Percentiles rank a stretch among this genome's conserved stretches.
Evolutionary conservation across 2,797 vertebrate species (phyloP).

Genomic region (Nyctalus aviator): DNA sequence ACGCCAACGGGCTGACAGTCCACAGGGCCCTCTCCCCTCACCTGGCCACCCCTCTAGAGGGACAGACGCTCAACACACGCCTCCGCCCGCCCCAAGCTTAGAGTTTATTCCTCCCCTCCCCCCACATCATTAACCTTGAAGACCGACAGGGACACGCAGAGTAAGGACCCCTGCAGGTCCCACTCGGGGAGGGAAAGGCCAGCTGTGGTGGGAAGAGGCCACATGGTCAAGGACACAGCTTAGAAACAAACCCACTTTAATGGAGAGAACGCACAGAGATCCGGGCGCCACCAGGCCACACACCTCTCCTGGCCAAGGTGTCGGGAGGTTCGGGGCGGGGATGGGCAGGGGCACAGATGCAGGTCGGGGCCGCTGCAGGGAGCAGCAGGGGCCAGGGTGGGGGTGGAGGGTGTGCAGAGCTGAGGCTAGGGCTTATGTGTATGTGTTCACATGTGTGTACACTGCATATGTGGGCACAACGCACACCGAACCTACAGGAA

Average conservation of each 20-base stretch:
- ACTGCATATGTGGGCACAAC: background rate
- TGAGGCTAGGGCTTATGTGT: background rate
- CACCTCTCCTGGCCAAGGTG: background rate
- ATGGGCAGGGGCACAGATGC: background rate
- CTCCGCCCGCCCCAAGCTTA: too few relatives aligned
- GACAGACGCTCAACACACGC: background rate
- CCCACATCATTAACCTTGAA: background rate
- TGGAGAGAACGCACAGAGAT: conserved; percentile 58
- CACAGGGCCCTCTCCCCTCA: background rate
- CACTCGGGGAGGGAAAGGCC: background rate
- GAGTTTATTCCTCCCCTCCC: background rate
- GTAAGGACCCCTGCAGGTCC: background rate
- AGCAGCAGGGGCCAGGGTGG: background rate
- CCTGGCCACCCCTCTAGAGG: background rate
- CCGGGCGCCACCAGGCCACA: background rate
- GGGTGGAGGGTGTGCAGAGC: background rate
- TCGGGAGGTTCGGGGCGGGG: background rate
- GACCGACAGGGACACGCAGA: rapidly evolving
- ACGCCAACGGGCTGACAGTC: background rate
- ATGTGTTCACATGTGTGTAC: background rate
- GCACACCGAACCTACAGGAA: background rate
- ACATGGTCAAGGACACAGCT: background rate
- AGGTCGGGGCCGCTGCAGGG: background rate
- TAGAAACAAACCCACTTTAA: conserved; percentile 80
- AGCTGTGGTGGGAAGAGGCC: background rate